Percentiles rank a stretch among this genome's conserved stretches.
These are phyloP conservation scores for Megathymus violae DNA, from an alignment of 1,140 invertebrate genomes.

Conservation along the genomic window DNA sequence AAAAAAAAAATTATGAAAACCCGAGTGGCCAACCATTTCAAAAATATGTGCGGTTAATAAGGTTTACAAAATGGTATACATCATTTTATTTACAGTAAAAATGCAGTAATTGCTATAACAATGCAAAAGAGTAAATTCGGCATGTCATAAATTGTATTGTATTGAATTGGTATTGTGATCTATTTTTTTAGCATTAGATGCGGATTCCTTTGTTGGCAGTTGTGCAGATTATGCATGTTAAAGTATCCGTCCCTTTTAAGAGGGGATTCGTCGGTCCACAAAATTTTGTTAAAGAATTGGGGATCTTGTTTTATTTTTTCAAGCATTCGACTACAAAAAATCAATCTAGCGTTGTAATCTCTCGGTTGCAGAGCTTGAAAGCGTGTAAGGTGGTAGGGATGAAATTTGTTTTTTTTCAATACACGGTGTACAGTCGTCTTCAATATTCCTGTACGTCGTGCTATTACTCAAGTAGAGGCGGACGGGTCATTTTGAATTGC, in stretches of 20 bases:
- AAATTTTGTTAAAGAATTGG: constrained; percentile 41
- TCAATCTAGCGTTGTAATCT: constrained; percentile 29
- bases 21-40: no score
- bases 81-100: no score
- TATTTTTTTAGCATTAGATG: background rate
- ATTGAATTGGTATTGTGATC: constrained; percentile 43
- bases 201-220: constrained; percentile 46
- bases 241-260: constrained; percentile 51
- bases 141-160: constrained; percentile 53
- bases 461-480: no score
- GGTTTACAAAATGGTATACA: no score
- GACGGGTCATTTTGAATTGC: no score
- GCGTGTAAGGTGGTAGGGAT: constrained; percentile 29
- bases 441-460: no score
- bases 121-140: no score
- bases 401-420: constrained; percentile 26
- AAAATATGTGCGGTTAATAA: no score
- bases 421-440: background rate
- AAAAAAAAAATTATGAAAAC: no score
- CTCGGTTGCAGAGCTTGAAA: constrained; percentile 33
- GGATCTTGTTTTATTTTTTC: constrained; percentile 29
- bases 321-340: constrained; percentile 36
- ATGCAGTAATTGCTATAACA: no score
- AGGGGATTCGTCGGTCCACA: constrained; percentile 45
- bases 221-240: constrained; percentile 53